Percentiles rank a stretch among this genome's conserved stretches.
These are phyloP conservation scores for Xanthorhoe designata DNA, from an alignment of 2,888 invertebrate species.

Conservation along the genomic window DNA sequence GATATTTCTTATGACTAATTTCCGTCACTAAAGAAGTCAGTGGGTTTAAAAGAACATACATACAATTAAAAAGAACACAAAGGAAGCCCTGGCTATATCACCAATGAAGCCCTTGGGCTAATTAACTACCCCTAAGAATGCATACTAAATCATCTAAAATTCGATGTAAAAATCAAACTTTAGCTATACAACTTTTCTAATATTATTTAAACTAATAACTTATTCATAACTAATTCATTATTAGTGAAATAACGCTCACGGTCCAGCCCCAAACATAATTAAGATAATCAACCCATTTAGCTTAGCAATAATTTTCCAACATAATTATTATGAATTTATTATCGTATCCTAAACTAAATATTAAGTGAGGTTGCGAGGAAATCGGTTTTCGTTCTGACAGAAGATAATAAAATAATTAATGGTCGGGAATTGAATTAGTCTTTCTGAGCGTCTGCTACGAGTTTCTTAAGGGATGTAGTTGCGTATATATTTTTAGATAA, in stretches of 20 bases:
- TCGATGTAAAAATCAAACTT: no score
- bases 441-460: slow-evolving; percentile 12
- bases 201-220: no score
- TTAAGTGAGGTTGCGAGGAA: slow-evolving; percentile 19
- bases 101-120: no score
- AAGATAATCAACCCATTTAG: slow-evolving; percentile 11
- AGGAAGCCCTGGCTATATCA: no score
- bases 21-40: no score
- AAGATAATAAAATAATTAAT: slow-evolving; percentile 30
- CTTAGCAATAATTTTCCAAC: slow-evolving; percentile 12
- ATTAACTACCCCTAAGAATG: no score
- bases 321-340: slow-evolving; percentile 20
- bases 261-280: slow-evolving; percentile 10
- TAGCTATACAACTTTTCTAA: no score
- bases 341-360: slow-evolving; percentile 23
- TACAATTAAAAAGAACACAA: no score
- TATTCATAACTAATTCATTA: not conserved
- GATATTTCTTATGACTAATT: no score
- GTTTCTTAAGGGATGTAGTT: slow-evolving; percentile 4
- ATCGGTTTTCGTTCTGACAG: slow-evolving; percentile 31
- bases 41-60: no score
- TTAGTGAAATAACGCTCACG: not conserved
- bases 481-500: not conserved
- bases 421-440: slow-evolving; percentile 13
- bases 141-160: no score